Conservation (phyloP, 2,888 invertebrate species). For the Liodrosophila aerea region DNA sequence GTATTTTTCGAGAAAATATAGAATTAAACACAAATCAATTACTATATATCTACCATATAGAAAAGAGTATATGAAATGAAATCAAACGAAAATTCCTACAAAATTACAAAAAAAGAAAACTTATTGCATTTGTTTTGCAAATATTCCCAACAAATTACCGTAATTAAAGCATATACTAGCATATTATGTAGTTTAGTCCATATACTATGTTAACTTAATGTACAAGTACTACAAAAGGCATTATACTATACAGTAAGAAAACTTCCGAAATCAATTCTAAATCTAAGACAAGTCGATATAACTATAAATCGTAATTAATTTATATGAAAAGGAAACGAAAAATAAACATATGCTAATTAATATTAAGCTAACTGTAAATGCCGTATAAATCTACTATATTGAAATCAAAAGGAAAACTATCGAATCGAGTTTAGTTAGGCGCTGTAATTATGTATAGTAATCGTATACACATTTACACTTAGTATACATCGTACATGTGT, state of each 20-base stretch:
- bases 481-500: constrained; percentile 22
- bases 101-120: constrained; percentile 32
- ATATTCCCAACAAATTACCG: constrained; percentile 52
- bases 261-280: constrained; percentile 44
- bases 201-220: constrained; percentile 30
- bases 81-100: constrained; percentile 39
- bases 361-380: constrained; percentile 45
- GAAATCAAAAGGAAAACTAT: constrained; percentile 13
- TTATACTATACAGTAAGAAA: constrained; percentile 29
- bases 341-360: constrained; percentile 8
- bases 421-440: constrained; percentile 41
- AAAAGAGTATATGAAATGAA: constrained; percentile 28
- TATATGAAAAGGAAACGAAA: constrained; percentile 30
- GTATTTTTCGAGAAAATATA: constrained; percentile 68
- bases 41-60: constrained; percentile 21
- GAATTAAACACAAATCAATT: constrained; percentile 33
- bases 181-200: constrained; percentile 32
- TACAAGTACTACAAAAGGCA: constrained; percentile 49
- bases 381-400: constrained; percentile 35
- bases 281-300: constrained; percentile 54
- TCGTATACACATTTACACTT: constrained; percentile 31
- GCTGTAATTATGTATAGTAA: constrained; percentile 35
- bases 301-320: constrained; percentile 29
- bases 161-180: constrained; percentile 14
- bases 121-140: constrained; percentile 54